Conservation (phyloP, 2,888 invertebrate genomes). For the Autographa pulchrina region DNA sequence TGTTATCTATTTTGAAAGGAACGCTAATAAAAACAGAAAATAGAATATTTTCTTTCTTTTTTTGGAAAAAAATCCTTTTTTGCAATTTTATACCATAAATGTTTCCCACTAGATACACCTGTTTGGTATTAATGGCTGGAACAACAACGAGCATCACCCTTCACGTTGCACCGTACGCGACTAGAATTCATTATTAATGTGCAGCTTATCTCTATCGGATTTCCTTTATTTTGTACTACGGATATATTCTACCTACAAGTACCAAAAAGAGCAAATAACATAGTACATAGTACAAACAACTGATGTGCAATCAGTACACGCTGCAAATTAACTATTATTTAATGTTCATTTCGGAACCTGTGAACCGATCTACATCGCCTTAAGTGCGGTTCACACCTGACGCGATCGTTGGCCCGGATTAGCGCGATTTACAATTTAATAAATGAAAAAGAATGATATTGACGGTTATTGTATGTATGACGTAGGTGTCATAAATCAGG, state of each 20-base stretch:
- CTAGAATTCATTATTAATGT: conserved; percentile 39
- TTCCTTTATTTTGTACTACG: conserved; percentile 25
- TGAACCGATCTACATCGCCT: conserved; percentile 1
- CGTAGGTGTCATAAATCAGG: neutral
- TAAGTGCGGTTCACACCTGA: conserved; percentile 4
- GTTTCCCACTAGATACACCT: conserved; percentile 5
- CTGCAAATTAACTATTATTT: neutral
- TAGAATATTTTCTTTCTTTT: neutral
- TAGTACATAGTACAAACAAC: neutral
- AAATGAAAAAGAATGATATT: neutral
- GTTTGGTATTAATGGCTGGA: conserved; percentile 13
- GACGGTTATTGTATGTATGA: neutral
- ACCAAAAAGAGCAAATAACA: neutral
- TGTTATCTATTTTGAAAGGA: no score
- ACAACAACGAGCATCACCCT: conserved; percentile 7
- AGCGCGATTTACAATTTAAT: neutral
- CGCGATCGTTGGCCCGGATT: neutral
- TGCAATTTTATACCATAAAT: neutral
- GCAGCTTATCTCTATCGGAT: conserved; percentile 23
- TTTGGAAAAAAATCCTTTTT: neutral
- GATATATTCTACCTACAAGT: neutral
- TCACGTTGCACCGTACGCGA: conserved; percentile 19
- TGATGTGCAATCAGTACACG: neutral
- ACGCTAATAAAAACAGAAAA: no score
- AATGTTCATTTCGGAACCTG: conserved; percentile 1